Conservation (phyloP, 2,888 invertebrate species). For the Minunthozetes semirufus region DNA sequence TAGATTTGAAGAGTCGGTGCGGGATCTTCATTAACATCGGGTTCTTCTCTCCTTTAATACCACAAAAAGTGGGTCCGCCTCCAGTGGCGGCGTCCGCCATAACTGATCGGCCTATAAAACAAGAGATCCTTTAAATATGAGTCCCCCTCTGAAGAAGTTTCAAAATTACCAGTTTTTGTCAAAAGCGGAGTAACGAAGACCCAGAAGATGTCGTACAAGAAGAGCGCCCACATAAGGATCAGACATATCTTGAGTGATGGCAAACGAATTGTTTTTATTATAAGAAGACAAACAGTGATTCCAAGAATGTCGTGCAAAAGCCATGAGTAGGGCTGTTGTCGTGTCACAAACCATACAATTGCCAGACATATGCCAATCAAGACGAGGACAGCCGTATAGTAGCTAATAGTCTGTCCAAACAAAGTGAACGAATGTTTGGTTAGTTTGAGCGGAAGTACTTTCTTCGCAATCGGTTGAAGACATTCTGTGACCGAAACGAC, state of each 20-base stretch:
- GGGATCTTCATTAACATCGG: conserved; percentile 55
- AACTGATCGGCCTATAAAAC: too few relatives aligned
- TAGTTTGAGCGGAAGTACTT: too few relatives aligned
- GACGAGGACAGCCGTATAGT: too few relatives aligned
- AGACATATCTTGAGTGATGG: conserved; percentile 51
- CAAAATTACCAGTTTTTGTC: conserved; percentile 46
- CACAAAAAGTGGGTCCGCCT: too few relatives aligned
- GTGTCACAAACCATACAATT: conserved; percentile 46
- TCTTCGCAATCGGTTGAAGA: too few relatives aligned
- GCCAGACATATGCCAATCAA: conserved; percentile 40
- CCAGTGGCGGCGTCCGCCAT: too few relatives aligned
- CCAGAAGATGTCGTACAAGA: conserved; percentile 57
- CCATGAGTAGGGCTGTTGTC: conserved; percentile 45
- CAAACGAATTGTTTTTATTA: conserved; percentile 51
- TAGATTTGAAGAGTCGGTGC: conserved; percentile 44
- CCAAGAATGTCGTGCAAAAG: conserved; percentile 50
- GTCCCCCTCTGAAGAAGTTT: too few relatives aligned
- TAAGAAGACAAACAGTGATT: conserved; percentile 52
- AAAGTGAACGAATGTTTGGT: too few relatives aligned
- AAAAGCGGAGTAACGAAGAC: conserved; percentile 56
- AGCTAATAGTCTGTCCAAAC: too few relatives aligned
- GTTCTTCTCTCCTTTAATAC: neutral
- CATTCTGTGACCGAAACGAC: too few relatives aligned
- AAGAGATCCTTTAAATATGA: too few relatives aligned
- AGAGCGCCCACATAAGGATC: conserved; percentile 52